phyloP scores from a whole-genome alignment of 2,888 invertebrate species.

The Bedellia somnulentella region DNA sequence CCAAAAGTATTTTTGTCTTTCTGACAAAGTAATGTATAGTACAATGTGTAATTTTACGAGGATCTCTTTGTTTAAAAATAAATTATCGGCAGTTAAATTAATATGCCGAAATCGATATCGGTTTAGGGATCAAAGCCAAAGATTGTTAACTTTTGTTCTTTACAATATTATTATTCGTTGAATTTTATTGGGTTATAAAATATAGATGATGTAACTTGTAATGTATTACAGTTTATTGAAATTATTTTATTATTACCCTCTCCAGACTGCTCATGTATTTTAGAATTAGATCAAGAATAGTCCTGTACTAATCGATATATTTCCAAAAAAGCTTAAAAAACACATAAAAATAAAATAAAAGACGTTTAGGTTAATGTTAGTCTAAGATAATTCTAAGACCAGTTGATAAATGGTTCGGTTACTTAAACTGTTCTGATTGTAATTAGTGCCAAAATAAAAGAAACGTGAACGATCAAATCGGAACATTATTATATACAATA shows the following conservation, averaged over 20 bases:
- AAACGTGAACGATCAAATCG: too few species aligned
- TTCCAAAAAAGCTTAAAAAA: slow-evolving; percentile 44
- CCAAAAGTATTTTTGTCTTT: too few species aligned
- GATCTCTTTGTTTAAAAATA: slow-evolving; percentile 44
- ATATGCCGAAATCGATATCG: slow-evolving; percentile 57
- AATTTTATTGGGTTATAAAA: slow-evolving; percentile 57
- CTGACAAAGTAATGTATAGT: too few species aligned
- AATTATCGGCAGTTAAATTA: slow-evolving; percentile 40
- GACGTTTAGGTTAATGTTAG: slow-evolving; percentile 33
- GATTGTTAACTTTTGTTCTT: slow-evolving; percentile 68
- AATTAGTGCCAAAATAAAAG: too few species aligned
- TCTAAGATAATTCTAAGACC: slow-evolving; percentile 46
- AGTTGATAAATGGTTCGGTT: slow-evolving; percentile 36
- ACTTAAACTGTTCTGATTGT: too few species aligned
- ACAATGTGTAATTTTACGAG: slow-evolving; percentile 41
- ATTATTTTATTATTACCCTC: slow-evolving; percentile 52
- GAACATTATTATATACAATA: too few species aligned
- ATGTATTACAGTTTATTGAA: slow-evolving; percentile 36
- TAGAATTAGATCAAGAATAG: slow-evolving; percentile 44
- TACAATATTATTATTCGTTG: slow-evolving; percentile 57
- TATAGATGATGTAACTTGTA: slow-evolving; percentile 39
- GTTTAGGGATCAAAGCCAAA: slow-evolving; percentile 85
- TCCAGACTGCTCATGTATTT: slow-evolving; percentile 55
- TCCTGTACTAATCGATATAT: slow-evolving; percentile 46
- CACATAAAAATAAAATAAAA: slow-evolving; percentile 16